Evolutionary conservation across 2,113 vertebrate genomes (phyloP), one percentile per base, ranked within the genome.

Genomic region (Tursiops truncatus): DNA sequence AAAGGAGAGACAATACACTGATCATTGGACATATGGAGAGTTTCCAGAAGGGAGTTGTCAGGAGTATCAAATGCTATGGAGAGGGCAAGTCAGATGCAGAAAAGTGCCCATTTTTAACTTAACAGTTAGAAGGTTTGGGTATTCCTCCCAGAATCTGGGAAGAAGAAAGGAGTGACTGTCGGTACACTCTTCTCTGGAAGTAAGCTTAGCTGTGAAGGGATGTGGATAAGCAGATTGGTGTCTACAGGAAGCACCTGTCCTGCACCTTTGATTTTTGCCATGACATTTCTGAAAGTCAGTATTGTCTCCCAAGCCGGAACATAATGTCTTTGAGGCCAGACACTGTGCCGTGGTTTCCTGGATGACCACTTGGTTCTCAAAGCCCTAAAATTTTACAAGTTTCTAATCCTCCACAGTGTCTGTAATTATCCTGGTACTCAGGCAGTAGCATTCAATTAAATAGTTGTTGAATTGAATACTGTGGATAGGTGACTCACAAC

Each of bases 361-460:
- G 92, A 96, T 97, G 96, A 97, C 97, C 98, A 86, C 47, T 97
- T 44, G 47, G 31, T 92, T 97, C 85, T 89, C 63, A 86, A 91
- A 93, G 79, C 79, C 88, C 94, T 97, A 93, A 96, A 79, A 76
- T 95, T 96, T 97, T 97, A 97, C 89, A 95, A 86, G 96, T 97
- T 93, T 89, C 90, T 89, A 97, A 96, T 95, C 92, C 92, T 96
- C 92, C 60, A 20, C 79, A 82, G 96, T 83, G 94, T 87, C 96
- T 97, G 70, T 97, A 97, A 98, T 97, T 97, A 98, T 91, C 87
- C 71, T 4, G 2, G 96, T 84, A 50, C 91, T 74, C 13, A n/a
- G 86, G 96, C 91, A 93, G 95, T 82, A 95, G 91, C 73, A 38
- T 97, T 97, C 96, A 97, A 94, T 98, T 97, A 97, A 94, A 89